These are phyloP conservation scores for Palloptera scutellata DNA, from an alignment of 2,888 invertebrate genomes.

Conservation along the genomic window DNA sequence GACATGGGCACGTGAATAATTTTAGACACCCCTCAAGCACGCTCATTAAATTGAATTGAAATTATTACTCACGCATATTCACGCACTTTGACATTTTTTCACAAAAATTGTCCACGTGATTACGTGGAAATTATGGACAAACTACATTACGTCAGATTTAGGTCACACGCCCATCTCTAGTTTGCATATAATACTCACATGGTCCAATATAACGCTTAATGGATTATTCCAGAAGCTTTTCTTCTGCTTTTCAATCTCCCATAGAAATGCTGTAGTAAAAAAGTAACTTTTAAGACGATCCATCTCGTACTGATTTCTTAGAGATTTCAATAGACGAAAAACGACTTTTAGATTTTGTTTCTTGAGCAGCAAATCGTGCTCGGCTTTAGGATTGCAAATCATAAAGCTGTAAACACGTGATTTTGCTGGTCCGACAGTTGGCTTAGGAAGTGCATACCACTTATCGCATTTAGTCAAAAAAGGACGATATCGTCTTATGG, in stretches of 20 bases:
- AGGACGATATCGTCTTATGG: conserved; percentile 25
- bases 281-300: conserved; percentile 46
- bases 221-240: conserved; percentile 40
- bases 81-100: too few relatives aligned
- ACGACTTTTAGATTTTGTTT: conserved; percentile 43
- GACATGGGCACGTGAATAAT: too few relatives aligned
- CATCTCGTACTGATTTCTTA: conserved; percentile 39
- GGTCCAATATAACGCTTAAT: conserved; percentile 32
- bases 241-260: conserved; percentile 30
- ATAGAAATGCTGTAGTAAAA: conserved; percentile 45
- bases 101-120: too few relatives aligned
- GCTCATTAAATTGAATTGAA: too few relatives aligned
- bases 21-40: too few relatives aligned
- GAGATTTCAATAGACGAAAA: conserved; percentile 45
- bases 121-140: not conserved
- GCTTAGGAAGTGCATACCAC: conserved; percentile 46
- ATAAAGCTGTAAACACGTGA: conserved; percentile 34
- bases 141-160: not conserved
- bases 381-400: conserved; percentile 42
- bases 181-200: conserved; percentile 37
- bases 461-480: conserved; percentile 13
- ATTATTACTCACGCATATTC: too few relatives aligned
- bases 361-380: conserved; percentile 37
- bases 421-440: conserved; percentile 3
- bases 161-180: not conserved